Evolutionary conservation across 2,888 invertebrate species (phyloP).

Genomic region (Elaeidobius kamerunicus): DNA sequence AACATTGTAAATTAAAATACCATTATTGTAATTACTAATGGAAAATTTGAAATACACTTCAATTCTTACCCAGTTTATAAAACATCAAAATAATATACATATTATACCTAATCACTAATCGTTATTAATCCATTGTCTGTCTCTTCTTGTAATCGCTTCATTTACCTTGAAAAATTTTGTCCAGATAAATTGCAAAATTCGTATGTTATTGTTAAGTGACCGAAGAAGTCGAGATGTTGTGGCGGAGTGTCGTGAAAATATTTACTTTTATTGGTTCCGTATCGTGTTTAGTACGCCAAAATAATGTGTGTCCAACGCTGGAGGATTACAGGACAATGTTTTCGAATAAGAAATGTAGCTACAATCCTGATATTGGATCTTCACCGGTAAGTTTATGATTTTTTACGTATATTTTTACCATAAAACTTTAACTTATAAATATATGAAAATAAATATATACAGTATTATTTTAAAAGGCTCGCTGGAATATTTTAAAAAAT

Average conservation of each 20-base stretch:
- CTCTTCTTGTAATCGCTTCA: constrained; percentile 12
- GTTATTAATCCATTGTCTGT: not conserved
- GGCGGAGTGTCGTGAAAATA: constrained; percentile 11
- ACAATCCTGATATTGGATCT: constrained; percentile 41
- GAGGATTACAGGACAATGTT: constrained; percentile 31
- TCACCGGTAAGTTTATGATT: constrained; percentile 38
- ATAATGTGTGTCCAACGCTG: constrained; percentile 28
- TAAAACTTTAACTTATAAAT: too few species aligned
- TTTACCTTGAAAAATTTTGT: constrained; percentile 13
- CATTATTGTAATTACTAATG: too few species aligned
- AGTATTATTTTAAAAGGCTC: too few species aligned
- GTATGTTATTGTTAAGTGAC: constrained; percentile 2
- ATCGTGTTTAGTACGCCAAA: constrained; percentile 1
- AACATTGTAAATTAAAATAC: too few species aligned
- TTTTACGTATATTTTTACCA: too few species aligned
- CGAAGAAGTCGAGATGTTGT: constrained; percentile 8
- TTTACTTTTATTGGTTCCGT: not conserved
- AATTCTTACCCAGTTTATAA: too few species aligned
- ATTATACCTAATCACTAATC: too few species aligned
- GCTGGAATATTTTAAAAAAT: too few species aligned
- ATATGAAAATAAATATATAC: too few species aligned
- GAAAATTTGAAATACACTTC: too few species aligned
- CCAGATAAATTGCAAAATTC: not conserved
- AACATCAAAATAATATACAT: too few species aligned
- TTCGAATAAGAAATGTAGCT: constrained; percentile 32